Base-by-base conservation (phyloP, 2,113 vertebrate genomes). In the Blennius ocellaris region DNA sequence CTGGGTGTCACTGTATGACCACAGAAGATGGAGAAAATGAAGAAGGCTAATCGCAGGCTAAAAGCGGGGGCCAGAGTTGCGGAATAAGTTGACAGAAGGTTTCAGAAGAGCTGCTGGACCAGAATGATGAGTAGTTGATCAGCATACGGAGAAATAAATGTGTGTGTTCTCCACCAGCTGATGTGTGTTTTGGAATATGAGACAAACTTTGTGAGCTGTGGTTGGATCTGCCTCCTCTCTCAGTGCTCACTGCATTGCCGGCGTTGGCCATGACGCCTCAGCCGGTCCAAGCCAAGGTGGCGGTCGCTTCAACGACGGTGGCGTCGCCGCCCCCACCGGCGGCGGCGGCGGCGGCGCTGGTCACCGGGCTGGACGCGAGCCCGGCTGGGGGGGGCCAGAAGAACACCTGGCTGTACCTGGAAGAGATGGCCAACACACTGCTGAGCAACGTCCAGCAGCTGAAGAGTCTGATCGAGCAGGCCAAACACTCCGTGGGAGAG, bases 401-500 rank as follows among this genome's bases (percentile, higher is more conserved):
- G 60, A 93, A 94, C 50, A 96, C 91, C 66, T 99, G 98, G 98
- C 73, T 96, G 1, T 96, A 96, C 93, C 86, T 99, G 83, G 98
- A 99, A 51, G 97, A 99, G 88, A 93, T 95, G 84, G 96, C 97
- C 73, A 96, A 96, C 73, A 97, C 95, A 0, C 80, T 99, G 84
- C 90, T 98, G 75, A 95, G 5, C 92, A 97, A 96, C 0, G 96
- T 96, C 0, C 97, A 99, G 93, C 97, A 99, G 84, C 95, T 99
- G 74, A 98, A 98, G 91, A 90, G 87, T 0, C 84, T 98, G 43
- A 96, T 99, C 0, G 95, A 97, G 38, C 97, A 99, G 82, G 96
- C 96, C 75, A 98, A 96, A 56, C 95, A 95, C 59, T 12, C 69
- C 1, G 8, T 63, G 40, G 80, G 52, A 89, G 94, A 73, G 86